These are phyloP conservation scores for Sarotherodon lohbergeri DNA, from an alignment of 2,113 vertebrate species.

Conservation along the genomic window DNA sequence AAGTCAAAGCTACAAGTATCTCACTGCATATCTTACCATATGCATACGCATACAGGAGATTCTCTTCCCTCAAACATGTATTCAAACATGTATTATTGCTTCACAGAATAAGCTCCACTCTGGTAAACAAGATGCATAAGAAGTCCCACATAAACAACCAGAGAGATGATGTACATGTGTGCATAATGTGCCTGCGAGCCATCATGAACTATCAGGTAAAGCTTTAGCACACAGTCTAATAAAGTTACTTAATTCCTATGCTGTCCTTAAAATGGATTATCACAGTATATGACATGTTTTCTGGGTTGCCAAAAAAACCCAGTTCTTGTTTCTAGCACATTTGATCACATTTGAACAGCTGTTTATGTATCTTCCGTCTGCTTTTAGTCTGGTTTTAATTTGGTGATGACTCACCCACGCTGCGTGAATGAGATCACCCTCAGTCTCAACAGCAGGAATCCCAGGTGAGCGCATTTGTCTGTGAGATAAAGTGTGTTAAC, in stretches of 20 bases:
- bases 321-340: neutral
- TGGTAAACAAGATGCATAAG: conserved; percentile 75
- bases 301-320: fast-evolving
- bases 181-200: conserved; percentile 95
- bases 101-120: conserved; percentile 58
- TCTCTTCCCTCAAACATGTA: neutral
- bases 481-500: neutral
- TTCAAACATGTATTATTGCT: neutral
- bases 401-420: conserved; percentile 91
- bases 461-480: conserved; percentile 75
- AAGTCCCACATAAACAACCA: conserved; percentile 78
- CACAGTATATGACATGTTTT: neutral
- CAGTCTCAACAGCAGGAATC: conserved; percentile 91
- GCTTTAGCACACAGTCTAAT: neutral
- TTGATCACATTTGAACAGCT: neutral
- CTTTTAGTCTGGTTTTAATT: conserved; percentile 88
- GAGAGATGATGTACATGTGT: conserved; percentile 92
- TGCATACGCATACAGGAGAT: neutral
- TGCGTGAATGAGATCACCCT: conserved; percentile 96
- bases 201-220: conserved; percentile 99
- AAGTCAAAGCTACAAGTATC: neutral
- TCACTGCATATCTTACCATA: neutral
- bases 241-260: neutral
- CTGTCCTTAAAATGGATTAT: neutral
- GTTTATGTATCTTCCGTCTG: neutral